These are phyloP conservation scores for Sminthopsis crassicaudata DNA, from an alignment of 2,113 vertebrate genomes.

Conservation along the genomic window DNA sequence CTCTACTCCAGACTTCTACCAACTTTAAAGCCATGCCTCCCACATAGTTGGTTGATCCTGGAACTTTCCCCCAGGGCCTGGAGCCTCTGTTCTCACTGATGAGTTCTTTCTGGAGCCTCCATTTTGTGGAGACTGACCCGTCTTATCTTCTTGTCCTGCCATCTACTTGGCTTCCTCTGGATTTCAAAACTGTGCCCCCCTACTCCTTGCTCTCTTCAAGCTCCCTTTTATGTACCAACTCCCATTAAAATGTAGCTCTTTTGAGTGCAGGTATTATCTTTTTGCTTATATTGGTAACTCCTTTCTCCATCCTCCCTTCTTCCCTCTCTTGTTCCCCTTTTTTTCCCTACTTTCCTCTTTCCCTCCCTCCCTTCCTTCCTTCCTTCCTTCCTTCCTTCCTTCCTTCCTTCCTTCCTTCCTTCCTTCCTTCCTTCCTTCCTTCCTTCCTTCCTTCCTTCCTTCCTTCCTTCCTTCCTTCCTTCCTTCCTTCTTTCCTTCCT, in stretches of 20 bases:
- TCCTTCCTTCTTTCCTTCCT: too few relatives aligned
- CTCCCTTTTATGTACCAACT: not conserved
- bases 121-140: not conserved
- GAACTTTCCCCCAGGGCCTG: not conserved
- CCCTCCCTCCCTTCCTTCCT: too few relatives aligned
- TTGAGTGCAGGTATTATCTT: not conserved
- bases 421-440: too few relatives aligned
- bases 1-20: not conserved
- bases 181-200: not conserved
- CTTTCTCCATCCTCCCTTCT: too few relatives aligned
- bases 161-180: not conserved
- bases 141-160: too few relatives aligned
- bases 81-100: not conserved
- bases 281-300: not conserved
- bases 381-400: too few relatives aligned
- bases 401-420: too few relatives aligned
- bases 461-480: too few relatives aligned
- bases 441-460: too few relatives aligned
- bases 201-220: not conserved
- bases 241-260: not conserved
- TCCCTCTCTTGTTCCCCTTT: too few relatives aligned
- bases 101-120: not conserved
- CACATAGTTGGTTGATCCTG: not conserved
- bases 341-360: too few relatives aligned
- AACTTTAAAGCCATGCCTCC: not conserved